Conservation (phyloP, 2,888 invertebrate species). For the Tholera decimalis region DNA sequence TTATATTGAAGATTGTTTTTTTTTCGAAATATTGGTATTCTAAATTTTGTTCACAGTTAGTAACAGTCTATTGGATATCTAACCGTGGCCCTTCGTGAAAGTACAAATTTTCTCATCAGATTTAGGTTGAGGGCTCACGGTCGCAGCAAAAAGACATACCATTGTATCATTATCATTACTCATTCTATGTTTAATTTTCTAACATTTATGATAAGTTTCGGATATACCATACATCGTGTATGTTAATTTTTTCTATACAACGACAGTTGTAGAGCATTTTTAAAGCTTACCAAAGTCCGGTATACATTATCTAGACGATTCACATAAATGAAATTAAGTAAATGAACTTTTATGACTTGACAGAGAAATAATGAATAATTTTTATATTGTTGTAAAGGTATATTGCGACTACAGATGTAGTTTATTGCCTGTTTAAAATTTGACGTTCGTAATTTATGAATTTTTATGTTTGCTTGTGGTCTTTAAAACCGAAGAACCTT, state of each 20-base stretch:
- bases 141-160: conserved; percentile 79
- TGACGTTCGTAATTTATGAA: conserved; percentile 84
- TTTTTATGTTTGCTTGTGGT: conserved; percentile 81
- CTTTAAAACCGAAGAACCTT: conserved; percentile 71
- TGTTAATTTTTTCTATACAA: conserved; percentile 74
- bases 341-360: conserved; percentile 86
- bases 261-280: conserved; percentile 71
- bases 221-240: conserved; percentile 75
- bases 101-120: conserved; percentile 89
- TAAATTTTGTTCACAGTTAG: conserved; percentile 71
- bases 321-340: conserved; percentile 80
- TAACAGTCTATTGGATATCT: conserved; percentile 62
- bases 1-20: conserved; percentile 84
- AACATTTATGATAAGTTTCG: conserved; percentile 66
- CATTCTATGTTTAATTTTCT: conserved; percentile 72
- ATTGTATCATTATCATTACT: conserved; percentile 74
- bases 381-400: conserved; percentile 75
- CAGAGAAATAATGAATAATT: conserved; percentile 71
- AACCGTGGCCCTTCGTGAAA: conserved; percentile 81
- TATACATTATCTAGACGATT: conserved; percentile 76
- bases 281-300: conserved; percentile 77
- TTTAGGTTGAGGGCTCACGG: conserved; percentile 84
- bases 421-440: conserved; percentile 82
- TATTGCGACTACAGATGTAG: conserved; percentile 72
- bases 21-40: conserved; percentile 73